Percentiles rank a stretch among this genome's conserved stretches.
phyloP scores from a whole-genome alignment of 2,888 invertebrate species.

The Gymnocheta viridis region DNA sequence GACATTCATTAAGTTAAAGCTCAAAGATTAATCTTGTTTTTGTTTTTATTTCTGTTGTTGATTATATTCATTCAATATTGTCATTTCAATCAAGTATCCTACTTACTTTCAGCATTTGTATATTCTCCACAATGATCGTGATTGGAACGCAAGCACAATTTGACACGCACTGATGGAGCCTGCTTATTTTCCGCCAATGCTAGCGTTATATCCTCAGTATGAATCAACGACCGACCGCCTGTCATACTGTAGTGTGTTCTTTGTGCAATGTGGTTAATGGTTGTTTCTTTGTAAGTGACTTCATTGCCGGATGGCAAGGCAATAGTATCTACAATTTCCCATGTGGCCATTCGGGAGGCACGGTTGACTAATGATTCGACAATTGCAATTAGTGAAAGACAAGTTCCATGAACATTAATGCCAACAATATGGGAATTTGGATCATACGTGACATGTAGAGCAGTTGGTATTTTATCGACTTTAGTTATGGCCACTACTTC shows the following conservation, averaged over 20 bases:
- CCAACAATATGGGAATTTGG: slow-evolving; percentile 88
- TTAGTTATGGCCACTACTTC: slow-evolving; percentile 91
- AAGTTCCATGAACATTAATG: slow-evolving; percentile 90
- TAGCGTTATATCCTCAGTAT: slow-evolving; percentile 84
- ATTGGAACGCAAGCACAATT: slow-evolving; percentile 90
- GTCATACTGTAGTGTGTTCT: slow-evolving; percentile 73
- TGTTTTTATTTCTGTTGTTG: neutral
- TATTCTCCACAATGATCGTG: slow-evolving; percentile 92
- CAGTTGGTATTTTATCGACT: slow-evolving; percentile 91
- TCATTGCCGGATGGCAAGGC: slow-evolving; percentile 87
- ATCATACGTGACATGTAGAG: slow-evolving; percentile 91
- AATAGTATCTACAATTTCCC: slow-evolving; percentile 89
- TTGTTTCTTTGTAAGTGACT: slow-evolving; percentile 87
- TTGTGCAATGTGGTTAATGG: slow-evolving; percentile 84
- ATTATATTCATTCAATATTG: neutral
- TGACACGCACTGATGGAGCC: slow-evolving; percentile 87
- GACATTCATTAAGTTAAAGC: neutral
- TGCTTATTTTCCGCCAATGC: slow-evolving; percentile 84
- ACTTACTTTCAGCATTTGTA: slow-evolving; percentile 92
- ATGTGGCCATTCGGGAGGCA: slow-evolving; percentile 84
- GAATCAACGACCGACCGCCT: slow-evolving; percentile 83
- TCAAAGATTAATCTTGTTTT: neutral
- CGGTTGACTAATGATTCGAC: slow-evolving; percentile 87
- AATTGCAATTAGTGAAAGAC: slow-evolving; percentile 89
- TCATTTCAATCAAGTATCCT: slow-evolving; percentile 21